A percentile compares a stretch with the other conserved stretches of the same genome.
Conservation (phyloP, 1,140 invertebrate genomes). For the Wasmannia auropunctata region DNA sequence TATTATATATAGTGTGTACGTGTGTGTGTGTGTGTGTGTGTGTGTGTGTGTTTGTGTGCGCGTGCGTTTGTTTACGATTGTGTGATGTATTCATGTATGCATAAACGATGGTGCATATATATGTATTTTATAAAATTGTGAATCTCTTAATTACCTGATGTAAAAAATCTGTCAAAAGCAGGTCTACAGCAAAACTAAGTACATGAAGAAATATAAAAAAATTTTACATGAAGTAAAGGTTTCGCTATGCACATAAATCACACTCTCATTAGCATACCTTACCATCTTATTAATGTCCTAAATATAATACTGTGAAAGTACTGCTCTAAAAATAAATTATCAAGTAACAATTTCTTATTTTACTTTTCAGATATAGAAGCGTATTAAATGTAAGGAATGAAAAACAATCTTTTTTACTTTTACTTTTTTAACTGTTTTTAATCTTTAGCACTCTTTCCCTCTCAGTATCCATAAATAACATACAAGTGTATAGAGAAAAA, state of each 20-base stretch:
- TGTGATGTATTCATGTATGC: background rate
- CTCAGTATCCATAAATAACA: background rate
- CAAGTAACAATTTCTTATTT: background rate
- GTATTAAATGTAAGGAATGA: background rate
- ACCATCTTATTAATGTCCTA: background rate
- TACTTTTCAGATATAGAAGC: background rate
- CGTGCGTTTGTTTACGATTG: no score
- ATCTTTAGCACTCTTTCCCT: slow-evolving; percentile 13
- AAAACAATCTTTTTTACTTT: no score
- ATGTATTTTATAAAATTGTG: background rate
- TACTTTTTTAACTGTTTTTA: no score
- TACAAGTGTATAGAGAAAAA: slow-evolving; percentile 19
- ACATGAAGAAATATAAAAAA: slow-evolving; percentile 5
- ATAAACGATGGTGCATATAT: background rate
- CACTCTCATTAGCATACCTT: background rate
- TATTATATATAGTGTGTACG: no score
- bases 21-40: no score
- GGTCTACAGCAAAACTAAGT: background rate
- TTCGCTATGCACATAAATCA: slow-evolving; percentile 3
- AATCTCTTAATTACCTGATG: background rate
- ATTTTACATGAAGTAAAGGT: background rate
- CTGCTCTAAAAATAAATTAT: background rate
- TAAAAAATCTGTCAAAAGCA: background rate
- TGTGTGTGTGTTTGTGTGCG: background rate
- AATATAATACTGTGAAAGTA: slow-evolving; percentile 12